Conservation (phyloP, 2,888 invertebrate species). For the Drosophila flavopinicola region DNA sequence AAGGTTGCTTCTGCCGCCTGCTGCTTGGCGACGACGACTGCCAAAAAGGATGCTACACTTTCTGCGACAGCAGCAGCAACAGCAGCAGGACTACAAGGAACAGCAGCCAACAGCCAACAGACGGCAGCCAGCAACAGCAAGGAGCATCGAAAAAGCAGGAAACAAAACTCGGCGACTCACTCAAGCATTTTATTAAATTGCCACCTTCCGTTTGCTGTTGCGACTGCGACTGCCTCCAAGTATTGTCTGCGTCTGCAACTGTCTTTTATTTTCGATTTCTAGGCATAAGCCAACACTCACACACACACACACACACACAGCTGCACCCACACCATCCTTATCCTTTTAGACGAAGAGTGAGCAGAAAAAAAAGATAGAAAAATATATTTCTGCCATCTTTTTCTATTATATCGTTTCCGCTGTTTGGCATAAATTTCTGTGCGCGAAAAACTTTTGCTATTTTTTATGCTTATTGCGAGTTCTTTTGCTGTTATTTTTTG, state of each 20-base stretch:
- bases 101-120: slow-evolving; percentile 8
- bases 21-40: slow-evolving; percentile 29
- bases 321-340: neutral
- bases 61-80: slow-evolving; percentile 9
- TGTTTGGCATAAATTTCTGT: slow-evolving; percentile 65
- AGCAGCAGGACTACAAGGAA: slow-evolving; percentile 1
- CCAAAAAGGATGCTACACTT: slow-evolving; percentile 74
- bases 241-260: slow-evolving; percentile 44
- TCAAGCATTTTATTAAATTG: slow-evolving; percentile 83
- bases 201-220: slow-evolving; percentile 81
- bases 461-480: slow-evolving; percentile 57
- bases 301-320: neutral
- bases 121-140: slow-evolving; percentile 12
- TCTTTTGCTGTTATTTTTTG: slow-evolving; percentile 32
- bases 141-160: slow-evolving; percentile 50
- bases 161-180: slow-evolving; percentile 78
- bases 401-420: slow-evolving; percentile 78
- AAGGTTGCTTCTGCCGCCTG: slow-evolving; percentile 42
- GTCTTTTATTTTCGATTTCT: slow-evolving; percentile 67
- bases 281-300: slow-evolving; percentile 50
- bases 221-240: slow-evolving; percentile 34
- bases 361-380: slow-evolving; percentile 3
- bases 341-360: too few species aligned
- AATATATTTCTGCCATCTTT: slow-evolving; percentile 67
- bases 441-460: slow-evolving; percentile 44